Base-by-base conservation (phyloP, 2,888 invertebrate species). In the Trachelus troglodyta region DNA sequence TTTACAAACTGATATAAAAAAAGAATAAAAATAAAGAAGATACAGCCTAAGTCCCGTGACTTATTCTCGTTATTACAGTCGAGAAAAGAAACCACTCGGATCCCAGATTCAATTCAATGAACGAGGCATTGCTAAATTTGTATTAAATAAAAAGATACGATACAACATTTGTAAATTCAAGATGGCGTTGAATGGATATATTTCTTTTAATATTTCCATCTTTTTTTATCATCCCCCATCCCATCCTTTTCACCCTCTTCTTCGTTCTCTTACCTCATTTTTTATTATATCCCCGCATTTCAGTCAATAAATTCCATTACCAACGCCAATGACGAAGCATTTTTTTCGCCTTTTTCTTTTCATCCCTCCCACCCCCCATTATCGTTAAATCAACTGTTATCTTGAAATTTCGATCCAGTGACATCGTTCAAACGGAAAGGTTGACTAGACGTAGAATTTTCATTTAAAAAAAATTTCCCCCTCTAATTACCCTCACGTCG, bases 331-430 rank as follows among this genome's bases (percentile, higher is more conserved):
- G 23, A 56, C 9, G 56, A 56, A 15, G 2, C 23, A 56, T 56
- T 23, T 56, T 56, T 23, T 23, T 23, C 40, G 0, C 2, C 15
- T 23, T 56, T 40, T 56, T 56, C 1, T 56, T 23, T 56, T 56
- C 56, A 23, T 2, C 40, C 23, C 23, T 0, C 56, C 4, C 0
- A 0, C 6, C 4, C 1, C 0, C 12, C 4, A 6, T 15, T 40
- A 40, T 37, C 12, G 12, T 15, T 40, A 40, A 15, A 40, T 40
- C 40, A 56, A 2, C 56, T 56, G 9, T 56, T 56, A 9, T 56
- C 56, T 0, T 2, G 56, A 23, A 23, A 9, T 56, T 56, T 56
- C 56, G 56, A 56, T 56, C 2, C 9, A 56, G 23, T 1, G 56
- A 6, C 2, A 23, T 56, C 56, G 23, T 0, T 56, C 15, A 1